Conservation (phyloP, 2,797 vertebrate genomes). For the Bufotes viridis region DNA sequence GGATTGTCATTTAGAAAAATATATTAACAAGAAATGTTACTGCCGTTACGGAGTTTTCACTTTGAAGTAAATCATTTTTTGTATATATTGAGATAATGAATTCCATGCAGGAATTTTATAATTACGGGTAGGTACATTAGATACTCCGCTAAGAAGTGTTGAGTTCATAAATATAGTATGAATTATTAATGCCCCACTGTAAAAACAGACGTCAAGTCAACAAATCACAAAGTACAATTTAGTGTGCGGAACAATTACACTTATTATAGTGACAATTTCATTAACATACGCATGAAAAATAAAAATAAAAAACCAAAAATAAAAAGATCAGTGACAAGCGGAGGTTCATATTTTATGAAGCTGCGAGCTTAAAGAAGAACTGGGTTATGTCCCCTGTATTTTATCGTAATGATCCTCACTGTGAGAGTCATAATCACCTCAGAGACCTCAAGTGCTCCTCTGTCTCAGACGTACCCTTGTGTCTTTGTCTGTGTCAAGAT, state of each 20-base stretch:
- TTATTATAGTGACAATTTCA: slow-evolving; percentile 53
- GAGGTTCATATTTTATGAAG: slow-evolving; percentile 44
- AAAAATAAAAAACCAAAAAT: neutral
- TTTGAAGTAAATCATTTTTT: slow-evolving; percentile 9
- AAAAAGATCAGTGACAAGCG: neutral
- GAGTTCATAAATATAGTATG: slow-evolving; percentile 35
- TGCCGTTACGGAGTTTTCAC: neutral
- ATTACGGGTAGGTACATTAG: slow-evolving; percentile 35
- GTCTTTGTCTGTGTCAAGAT: slow-evolving; percentile 43
- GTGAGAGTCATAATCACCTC: slow-evolving; percentile 51
- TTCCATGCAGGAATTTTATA: neutral
- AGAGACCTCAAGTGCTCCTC: slow-evolving; percentile 15
- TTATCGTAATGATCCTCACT: slow-evolving; percentile 54
- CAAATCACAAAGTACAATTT: slow-evolving; percentile 43
- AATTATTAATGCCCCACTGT: slow-evolving; percentile 41
- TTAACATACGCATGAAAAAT: slow-evolving; percentile 34
- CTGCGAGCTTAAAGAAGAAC: slow-evolving; percentile 26
- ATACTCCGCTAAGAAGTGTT: neutral
- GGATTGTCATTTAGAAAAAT: neutral
- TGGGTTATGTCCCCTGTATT: slow-evolving; percentile 38
- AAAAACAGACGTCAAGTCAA: slow-evolving; percentile 43
- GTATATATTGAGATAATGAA: neutral
- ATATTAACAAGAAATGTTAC: neutral
- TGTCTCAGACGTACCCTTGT: neutral
- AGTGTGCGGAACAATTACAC: slow-evolving; percentile 37